Base-by-base conservation (phyloP, 2,888 invertebrate genomes). In the Lomographa bimaculata region DNA sequence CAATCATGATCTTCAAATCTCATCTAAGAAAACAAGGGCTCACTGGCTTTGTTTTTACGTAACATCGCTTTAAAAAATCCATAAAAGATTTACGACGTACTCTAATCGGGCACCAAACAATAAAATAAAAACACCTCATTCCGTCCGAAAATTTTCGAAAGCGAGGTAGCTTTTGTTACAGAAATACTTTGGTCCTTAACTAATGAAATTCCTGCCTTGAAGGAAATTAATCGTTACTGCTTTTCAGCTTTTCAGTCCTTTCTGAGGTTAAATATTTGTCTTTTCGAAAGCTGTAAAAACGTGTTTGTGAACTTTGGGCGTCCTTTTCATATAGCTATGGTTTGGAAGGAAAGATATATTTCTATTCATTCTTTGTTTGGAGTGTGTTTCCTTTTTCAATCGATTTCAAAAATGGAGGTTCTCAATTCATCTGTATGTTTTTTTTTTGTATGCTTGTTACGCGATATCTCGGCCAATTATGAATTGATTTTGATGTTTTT, bases 191-290 rank as follows among this genome's bases (percentile, higher is more conserved):
- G 34, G 44, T 33, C 39, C 36, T 21, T 30, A 38, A 25, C 28
- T 61, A 65, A 65, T 65, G 60, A 65, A 64, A 65, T 65, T 65
- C 64, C 49, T 53, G 40, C 25, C 43, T 36, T 43, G 49, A 54
- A 57, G 60, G 52, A 66, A 61, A 64, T 61, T 54, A 60, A 58
- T 61, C 46, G 53, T 35, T 38, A 25, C 24, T 21, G 28, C 21
- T 47, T 5, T 36, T 42, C 29, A 40, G 28, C 21, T 47, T 5
- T 36, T 42, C 29, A 40, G 39, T 16, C 33, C 38, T 45, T 40
- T 44, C 9, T 36, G 33, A 41, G 27, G 34, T 17, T 9, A 29
- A 24, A 23, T 18, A 27, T 38, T 42, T 28, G 40, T 36, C 29
- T 29, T 30, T n/a, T 27, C 1, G 11, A 8, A 16, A 11, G 16